Conservation (phyloP, 2,113 vertebrate species). For the Donacobius atricapilla region DNA sequence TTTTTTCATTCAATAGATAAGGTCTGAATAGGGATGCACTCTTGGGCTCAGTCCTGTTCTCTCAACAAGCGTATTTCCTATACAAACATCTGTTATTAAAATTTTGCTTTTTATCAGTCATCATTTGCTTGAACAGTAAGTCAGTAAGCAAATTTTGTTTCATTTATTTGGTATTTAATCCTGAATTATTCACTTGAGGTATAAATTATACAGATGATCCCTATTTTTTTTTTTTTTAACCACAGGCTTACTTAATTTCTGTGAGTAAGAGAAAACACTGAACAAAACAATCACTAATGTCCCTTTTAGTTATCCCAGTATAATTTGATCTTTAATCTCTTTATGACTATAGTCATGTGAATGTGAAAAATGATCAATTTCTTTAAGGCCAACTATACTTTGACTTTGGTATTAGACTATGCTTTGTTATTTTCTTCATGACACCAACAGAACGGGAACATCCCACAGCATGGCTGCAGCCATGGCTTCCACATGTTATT, state of each 20-base stretch:
- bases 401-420: background rate
- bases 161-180: background rate
- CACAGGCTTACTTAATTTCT: background rate
- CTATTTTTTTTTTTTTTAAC: background rate
- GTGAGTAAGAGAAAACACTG: background rate
- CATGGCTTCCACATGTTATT: conserved; percentile 81
- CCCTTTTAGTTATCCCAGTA: background rate
- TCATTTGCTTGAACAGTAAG: background rate
- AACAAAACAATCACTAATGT: background rate
- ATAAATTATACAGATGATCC: background rate
- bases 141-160: background rate
- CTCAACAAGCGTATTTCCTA: background rate
- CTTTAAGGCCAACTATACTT: background rate
- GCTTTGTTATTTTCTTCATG: background rate
- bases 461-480: conserved; percentile 88
- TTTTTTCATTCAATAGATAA: background rate
- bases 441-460: conserved; percentile 84
- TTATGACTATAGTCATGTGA: background rate
- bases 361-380: background rate
- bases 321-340: background rate
- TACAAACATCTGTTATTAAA: background rate
- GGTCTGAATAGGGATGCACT: background rate
- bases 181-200: background rate
- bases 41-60: background rate
- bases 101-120: background rate